phyloP scores from a whole-genome alignment of 2,113 vertebrate genomes.

The Hemibagrus wyckioides region DNA sequence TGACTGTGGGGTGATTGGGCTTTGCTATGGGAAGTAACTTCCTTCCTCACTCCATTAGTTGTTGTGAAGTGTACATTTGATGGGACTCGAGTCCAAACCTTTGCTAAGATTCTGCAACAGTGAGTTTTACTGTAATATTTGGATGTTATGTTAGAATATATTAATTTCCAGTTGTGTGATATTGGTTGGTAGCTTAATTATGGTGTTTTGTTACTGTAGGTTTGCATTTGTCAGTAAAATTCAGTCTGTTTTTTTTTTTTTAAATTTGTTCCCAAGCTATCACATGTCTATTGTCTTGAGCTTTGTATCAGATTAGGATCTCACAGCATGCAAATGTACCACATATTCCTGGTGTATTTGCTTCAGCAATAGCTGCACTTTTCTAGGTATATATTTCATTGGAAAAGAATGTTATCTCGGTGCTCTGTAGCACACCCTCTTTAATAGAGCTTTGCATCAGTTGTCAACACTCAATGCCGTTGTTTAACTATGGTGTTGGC shows the following conservation, averaged over 20 bases:
- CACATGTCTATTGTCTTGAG: background rate
- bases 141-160: background rate
- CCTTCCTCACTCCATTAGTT: slow-evolving; percentile 54
- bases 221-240: background rate
- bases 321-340: background rate
- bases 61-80: slow-evolving; percentile 19
- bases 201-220: background rate
- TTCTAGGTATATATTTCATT: slow-evolving; percentile 30
- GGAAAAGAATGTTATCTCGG: slow-evolving; percentile 55
- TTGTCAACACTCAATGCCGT: slow-evolving; percentile 47
- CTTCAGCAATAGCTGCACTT: background rate
- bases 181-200: background rate
- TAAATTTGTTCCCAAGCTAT: background rate
- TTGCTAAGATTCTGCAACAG: slow-evolving; percentile 47
- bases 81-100: background rate
- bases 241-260: background rate
- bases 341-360: background rate
- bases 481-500: slow-evolving; percentile 62
- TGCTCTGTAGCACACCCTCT: slow-evolving; percentile 49
- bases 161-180: background rate
- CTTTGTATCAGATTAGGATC: background rate
- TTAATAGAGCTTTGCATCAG: slow-evolving; percentile 42
- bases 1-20: slow-evolving; percentile 7
- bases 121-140: slow-evolving; percentile 57
- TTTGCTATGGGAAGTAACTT: slow-evolving; percentile 50